phyloP scores from a whole-genome alignment of 2,888 invertebrate genomes.

The Orthosia incerta region DNA sequence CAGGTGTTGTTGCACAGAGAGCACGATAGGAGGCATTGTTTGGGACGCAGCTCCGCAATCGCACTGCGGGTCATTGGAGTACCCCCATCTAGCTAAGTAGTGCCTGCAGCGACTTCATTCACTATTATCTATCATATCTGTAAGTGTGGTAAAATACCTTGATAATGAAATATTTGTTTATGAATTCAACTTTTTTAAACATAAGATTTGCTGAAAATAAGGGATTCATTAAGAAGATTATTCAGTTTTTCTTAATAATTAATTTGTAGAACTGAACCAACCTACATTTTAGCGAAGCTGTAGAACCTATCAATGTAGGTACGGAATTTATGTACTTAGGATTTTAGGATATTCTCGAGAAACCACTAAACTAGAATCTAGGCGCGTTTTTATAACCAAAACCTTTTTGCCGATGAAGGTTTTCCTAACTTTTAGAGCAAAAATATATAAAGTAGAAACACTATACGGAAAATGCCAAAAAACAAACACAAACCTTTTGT shows the following conservation, averaged over 20 bases:
- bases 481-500: background rate
- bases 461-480: background rate
- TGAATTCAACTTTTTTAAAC: too few relatives aligned
- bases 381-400: conserved; percentile 32
- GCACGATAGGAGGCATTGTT: too few relatives aligned
- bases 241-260: background rate
- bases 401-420: conserved; percentile 36
- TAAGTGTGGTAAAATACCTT: too few relatives aligned
- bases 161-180: too few relatives aligned
- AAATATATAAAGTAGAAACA: conserved; percentile 6
- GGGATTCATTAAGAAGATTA: too few relatives aligned
- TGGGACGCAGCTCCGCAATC: too few relatives aligned
- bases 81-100: too few relatives aligned
- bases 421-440: conserved; percentile 14
- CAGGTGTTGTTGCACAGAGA: too few relatives aligned
- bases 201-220: too few relatives aligned
- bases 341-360: conserved; percentile 19
- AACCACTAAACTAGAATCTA: conserved; percentile 25
- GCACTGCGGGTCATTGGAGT: too few relatives aligned
- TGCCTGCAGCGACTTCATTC: too few relatives aligned
- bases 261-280: background rate
- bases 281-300: background rate
- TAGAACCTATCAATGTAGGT: background rate
- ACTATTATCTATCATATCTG: too few relatives aligned
- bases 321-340: conserved; percentile 17